Evolutionary conservation across 2,888 invertebrate genomes (phyloP), one percentile per base, ranked within the genome.

Genomic region (Yponomeuta plumbellus): DNA sequence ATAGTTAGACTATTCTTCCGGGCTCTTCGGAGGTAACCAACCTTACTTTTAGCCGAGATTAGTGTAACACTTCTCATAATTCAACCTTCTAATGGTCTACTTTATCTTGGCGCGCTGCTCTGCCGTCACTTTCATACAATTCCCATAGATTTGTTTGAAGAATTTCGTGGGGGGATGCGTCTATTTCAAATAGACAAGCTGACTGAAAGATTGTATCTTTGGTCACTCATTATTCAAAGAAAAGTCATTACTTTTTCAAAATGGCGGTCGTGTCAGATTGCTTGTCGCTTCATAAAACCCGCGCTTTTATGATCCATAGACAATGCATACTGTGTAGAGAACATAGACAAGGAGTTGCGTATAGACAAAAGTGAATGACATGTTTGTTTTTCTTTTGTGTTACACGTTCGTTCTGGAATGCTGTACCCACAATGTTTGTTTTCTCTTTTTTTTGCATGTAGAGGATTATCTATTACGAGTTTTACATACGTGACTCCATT

Each of bases 211-310:
- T 52, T 6, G 3, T 52, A 17, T 17, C 17, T 52, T 13, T 52
- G 44, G 44, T 52, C 13, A 17, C 34, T 17, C 5, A 52, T 4
- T 17, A 17, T 13, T 52, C 44, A 52, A 52, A 52, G 17, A 52
- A 17, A 52, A 52, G 17, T 13, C 44, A 52, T 52, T 52, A 17
- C 44, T 52, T 52, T 13, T 52, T 52, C 44, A 52, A 52, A 17
- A 63, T 44, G 78, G 75, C 77, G 76, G 77, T 73, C 70, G 73
- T 76, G 77, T 77, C 75, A 85, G 84, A 85, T 84, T 76, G 83
- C 80, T 76, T 78, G 85, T 79, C 84, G 77, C 74, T 76, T 69
- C 44, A 17, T 71, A 69, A 71, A 73, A 70, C 72, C 73, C 70
- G 67, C 67, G 76, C 78, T 79, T 81, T 83, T 83, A 20, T 65